Evolutionary conservation across 2,797 vertebrate genomes (phyloP).

Genomic region (Amblyopsis hoosieri): DNA sequence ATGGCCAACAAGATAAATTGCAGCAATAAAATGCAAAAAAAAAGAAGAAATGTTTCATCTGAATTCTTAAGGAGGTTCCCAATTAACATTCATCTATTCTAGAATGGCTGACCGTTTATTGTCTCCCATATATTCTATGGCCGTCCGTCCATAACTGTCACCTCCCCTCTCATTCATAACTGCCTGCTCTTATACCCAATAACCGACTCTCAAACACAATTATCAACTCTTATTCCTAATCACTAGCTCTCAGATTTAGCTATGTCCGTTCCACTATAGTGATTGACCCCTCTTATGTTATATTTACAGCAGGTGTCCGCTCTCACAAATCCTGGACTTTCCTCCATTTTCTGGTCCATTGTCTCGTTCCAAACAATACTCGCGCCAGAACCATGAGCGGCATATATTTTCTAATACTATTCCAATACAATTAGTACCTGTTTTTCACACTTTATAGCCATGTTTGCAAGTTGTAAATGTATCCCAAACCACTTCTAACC

Average conservation of each 20-base stretch:
- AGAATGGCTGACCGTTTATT: slow-evolving; percentile 30
- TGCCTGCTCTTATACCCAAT: slow-evolving; percentile 48
- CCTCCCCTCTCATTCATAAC: slow-evolving; percentile 50
- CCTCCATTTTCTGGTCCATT: too few species aligned
- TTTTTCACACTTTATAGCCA: too few species aligned
- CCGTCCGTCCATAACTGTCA: slow-evolving; percentile 39
- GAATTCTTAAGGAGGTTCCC: slow-evolving; percentile 31
- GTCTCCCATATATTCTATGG: slow-evolving; percentile 39
- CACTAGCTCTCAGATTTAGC: slow-evolving; percentile 54
- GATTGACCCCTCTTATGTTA: slow-evolving; percentile 47
- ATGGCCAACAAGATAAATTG: not conserved
- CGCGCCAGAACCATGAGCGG: too few species aligned
- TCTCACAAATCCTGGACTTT: slow-evolving; percentile 31
- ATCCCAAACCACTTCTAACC: too few species aligned
- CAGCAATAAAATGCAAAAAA: slow-evolving; percentile 11
- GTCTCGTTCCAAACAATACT: too few species aligned
- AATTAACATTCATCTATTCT: slow-evolving; percentile 21
- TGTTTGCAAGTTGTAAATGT: too few species aligned
- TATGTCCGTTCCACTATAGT: slow-evolving; percentile 43
- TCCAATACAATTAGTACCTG: too few species aligned
- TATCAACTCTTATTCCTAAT: slow-evolving; percentile 64
- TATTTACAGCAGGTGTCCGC: slow-evolving; percentile 27
- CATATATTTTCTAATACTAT: too few species aligned
- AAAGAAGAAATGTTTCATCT: slow-evolving; percentile 22
- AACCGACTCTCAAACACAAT: slow-evolving; percentile 55